A percentile compares a stretch with the other conserved stretches of the same genome.
Evolutionary conservation across 64 coral and sea anemone species (phyloP).

Genomic region (Platygyra sinensis): DNA sequence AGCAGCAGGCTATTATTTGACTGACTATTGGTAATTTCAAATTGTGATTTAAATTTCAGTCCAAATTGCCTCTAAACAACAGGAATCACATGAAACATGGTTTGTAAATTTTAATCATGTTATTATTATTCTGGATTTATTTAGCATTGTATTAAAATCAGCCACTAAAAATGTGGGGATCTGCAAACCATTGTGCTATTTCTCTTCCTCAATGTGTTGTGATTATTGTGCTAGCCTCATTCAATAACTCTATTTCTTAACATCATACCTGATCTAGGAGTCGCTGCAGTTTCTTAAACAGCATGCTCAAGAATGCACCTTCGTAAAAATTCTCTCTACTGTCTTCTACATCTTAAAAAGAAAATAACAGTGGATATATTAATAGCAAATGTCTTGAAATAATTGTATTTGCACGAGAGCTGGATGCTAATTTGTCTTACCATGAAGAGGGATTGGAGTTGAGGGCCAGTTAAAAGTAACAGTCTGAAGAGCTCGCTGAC

Average conservation of each 20-base stretch:
- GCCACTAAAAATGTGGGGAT: too few species aligned
- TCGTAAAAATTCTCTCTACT: constrained; percentile 75
- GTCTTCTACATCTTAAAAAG: constrained; percentile 48
- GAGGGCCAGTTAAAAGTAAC: constrained; percentile 80
- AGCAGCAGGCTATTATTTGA: too few species aligned
- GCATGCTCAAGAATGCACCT: constrained; percentile 87
- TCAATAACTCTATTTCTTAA: background rate
- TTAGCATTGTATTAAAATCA: too few species aligned
- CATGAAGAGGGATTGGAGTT: constrained; percentile 50
- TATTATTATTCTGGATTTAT: too few species aligned
- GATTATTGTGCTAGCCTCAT: too few species aligned
- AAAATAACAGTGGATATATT: background rate
- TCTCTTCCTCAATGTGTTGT: too few species aligned
- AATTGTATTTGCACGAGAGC: background rate
- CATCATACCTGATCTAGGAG: constrained; percentile 88
- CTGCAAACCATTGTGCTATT: too few species aligned
- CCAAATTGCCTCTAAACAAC: too few species aligned
- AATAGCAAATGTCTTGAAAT: background rate
- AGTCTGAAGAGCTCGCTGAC: constrained; percentile 67
- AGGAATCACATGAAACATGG: too few species aligned
- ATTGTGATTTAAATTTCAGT: too few species aligned
- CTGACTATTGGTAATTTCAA: too few species aligned
- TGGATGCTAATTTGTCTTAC: background rate
- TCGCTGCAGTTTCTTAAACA: constrained; percentile 93
- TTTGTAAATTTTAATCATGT: too few species aligned